These are phyloP conservation scores for Trichopria drosophilae DNA, from an alignment of 2,888 invertebrate genomes.

Conservation along the genomic window DNA sequence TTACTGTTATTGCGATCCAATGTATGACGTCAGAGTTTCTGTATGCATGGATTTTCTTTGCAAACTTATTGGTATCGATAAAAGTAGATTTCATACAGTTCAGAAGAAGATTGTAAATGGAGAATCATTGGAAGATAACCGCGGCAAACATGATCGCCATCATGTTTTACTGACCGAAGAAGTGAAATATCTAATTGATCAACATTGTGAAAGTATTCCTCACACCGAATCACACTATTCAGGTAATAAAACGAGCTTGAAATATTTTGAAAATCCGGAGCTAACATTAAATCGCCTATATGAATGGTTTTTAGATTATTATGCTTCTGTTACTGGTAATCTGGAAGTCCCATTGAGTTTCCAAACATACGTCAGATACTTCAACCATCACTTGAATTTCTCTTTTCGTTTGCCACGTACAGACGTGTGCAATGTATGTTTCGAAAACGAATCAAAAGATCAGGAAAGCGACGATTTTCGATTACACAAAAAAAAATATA, in stretches of 20 bases:
- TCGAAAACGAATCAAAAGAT: neutral
- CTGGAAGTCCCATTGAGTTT: constrained; percentile 5
- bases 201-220: constrained; percentile 22
- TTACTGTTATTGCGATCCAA: too few species aligned
- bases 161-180: constrained; percentile 16
- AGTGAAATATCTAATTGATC: constrained; percentile 19
- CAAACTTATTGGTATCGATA: constrained; percentile 1
- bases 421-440: constrained; percentile 18
- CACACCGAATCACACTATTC: constrained; percentile 21
- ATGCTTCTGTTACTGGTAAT: constrained; percentile 8
- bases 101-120: constrained; percentile 12
- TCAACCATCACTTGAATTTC: constrained; percentile 20
- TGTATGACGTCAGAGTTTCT: neutral
- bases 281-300: constrained; percentile 12
- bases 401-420: constrained; percentile 10
- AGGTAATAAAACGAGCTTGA: constrained; percentile 10
- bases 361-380: constrained; percentile 21
- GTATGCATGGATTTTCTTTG: constrained; percentile 8
- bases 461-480: neutral
- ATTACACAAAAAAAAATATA: neutral
- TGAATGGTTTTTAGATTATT: constrained; percentile 14
- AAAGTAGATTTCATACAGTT: constrained; percentile 5
- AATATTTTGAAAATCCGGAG: constrained; percentile 22
- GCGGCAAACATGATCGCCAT: constrained; percentile 24
- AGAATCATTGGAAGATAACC: constrained; percentile 2